Evolutionary conservation across 2,113 vertebrate species (phyloP), one percentile per base, ranked within the genome.

Genomic region (Baryphthengus martii): DNA sequence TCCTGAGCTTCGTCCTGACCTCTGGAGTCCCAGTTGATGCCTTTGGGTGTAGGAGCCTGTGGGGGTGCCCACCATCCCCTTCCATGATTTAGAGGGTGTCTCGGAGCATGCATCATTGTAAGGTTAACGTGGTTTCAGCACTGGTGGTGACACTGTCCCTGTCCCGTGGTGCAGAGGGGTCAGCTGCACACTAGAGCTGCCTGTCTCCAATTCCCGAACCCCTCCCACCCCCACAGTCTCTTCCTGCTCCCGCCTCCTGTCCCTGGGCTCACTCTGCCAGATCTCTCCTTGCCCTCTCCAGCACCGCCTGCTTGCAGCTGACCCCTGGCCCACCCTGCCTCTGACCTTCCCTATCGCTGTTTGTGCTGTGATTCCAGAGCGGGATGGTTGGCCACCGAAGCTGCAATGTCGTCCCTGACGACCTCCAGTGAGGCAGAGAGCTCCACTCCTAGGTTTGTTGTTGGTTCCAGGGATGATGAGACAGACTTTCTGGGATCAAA

Each of bases 401-500:
- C 98, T 98, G 98, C 99, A 97, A 99, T 99, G 99, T 99, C 99
- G 98, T 98, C 98, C 95, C 96, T 98, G 98, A 98, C 97, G 98
- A 98, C 98, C 98, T 98, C 98, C 98, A 98, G 94, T 94, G 99
- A 99, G 98, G 98, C 98, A 97, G 97, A 98, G 95, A 98, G 92
- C 96, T 98, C 98, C 95, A 95, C 98, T 96, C 99, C 99, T 98
- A 99, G 98, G 98, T 99, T 99, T 98, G 99, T 99, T 96, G 98
- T 99, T 29, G 99, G 99, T 98, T 99, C 98, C 98, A 98, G 99
- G 94, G 98, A 98, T 98, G 99, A 99, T 98, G 99, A 99, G 96
- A 98, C 98, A 97, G 99, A 99, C 93, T 97, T 98, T 96, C 97
- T 96, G 97, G 98, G 97, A 97, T 87, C 96, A 98, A 98, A 98